phyloP scores from a whole-genome alignment of 2,113 vertebrate species.

The Callocephalon fimbriatum region DNA sequence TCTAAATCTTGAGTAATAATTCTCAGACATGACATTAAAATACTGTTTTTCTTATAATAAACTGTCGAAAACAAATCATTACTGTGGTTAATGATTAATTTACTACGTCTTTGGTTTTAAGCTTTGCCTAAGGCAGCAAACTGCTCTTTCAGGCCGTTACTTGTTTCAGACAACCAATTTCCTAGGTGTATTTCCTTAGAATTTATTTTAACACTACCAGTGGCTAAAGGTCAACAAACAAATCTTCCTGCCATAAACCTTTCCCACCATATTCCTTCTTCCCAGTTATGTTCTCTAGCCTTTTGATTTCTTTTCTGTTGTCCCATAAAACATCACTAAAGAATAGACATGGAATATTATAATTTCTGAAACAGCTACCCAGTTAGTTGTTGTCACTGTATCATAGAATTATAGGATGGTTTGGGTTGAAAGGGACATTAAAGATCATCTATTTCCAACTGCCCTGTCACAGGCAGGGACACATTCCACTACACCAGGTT shows the following conservation, averaged over 20 bases:
- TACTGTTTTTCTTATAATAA: background rate
- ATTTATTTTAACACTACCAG: background rate
- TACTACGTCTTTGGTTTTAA: conserved; percentile 15
- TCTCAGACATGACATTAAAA: background rate
- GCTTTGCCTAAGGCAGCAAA: background rate
- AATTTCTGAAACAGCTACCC: background rate
- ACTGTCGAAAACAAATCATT: background rate
- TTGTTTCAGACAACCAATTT: conserved; percentile 36
- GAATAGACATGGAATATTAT: background rate
- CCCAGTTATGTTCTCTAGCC: background rate
- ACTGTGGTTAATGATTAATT: conserved; percentile 43
- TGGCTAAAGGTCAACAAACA: background rate
- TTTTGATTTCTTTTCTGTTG: background rate
- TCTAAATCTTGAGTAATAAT: background rate
- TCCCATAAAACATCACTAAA: background rate
- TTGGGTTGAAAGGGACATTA: background rate
- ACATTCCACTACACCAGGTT: rapidly evolving
- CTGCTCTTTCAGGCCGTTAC: background rate
- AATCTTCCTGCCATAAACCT: background rate
- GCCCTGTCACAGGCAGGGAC: background rate
- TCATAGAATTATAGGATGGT: background rate
- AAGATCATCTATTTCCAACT: background rate
- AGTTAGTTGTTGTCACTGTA: background rate
- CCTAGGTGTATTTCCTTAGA: background rate
- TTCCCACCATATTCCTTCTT: background rate